Conservation (phyloP, 2,113 vertebrate species). For the Uropsilus gracilis region DNA sequence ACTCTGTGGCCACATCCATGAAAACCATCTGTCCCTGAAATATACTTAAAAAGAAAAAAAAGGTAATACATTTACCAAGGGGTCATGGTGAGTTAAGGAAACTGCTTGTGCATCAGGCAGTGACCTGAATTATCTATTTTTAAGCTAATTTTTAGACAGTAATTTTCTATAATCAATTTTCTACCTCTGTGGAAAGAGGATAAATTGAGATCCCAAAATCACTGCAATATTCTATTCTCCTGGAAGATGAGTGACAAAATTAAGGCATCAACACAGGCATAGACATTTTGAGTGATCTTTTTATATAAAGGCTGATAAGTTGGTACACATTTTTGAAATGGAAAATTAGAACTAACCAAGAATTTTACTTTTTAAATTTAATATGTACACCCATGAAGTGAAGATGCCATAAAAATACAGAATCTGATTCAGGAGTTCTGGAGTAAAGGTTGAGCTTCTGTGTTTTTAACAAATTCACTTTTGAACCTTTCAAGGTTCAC, state of each 20-base stretch:
- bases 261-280: background rate
- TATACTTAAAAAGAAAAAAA: background rate
- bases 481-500: background rate
- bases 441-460: background rate
- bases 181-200: background rate
- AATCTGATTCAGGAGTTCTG: background rate
- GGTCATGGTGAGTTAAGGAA: background rate
- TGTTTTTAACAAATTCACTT: background rate
- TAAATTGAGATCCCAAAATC: background rate
- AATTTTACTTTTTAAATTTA: background rate
- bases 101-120: background rate
- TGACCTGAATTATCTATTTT: too few relatives aligned
- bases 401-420: background rate
- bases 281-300: too few relatives aligned
- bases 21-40: background rate
- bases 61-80: background rate
- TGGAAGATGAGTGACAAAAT: background rate
- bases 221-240: background rate
- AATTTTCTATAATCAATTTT: background rate
- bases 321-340: background rate
- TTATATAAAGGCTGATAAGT: background rate
- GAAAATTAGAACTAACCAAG: background rate
- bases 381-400: background rate
- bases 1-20: conserved; percentile 17
- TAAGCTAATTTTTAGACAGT: background rate